These are phyloP conservation scores for Sitta carolinensis DNA, from an alignment of 2,797 vertebrate species.

Conservation along the genomic window DNA sequence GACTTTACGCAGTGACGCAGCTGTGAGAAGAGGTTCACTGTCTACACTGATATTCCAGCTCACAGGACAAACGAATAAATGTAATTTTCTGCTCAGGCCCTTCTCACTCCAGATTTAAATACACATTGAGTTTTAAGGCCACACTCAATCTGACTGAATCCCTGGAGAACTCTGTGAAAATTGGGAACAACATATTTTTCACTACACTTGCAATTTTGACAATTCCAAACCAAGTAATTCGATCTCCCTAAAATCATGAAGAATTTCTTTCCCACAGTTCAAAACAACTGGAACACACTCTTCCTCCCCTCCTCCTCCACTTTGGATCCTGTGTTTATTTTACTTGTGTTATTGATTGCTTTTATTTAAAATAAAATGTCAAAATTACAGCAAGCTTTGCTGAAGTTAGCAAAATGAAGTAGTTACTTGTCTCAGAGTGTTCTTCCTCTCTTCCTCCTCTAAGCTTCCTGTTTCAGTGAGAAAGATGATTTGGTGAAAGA, in stretches of 20 bases:
- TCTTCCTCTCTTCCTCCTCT: background rate
- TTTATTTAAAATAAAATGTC: background rate
- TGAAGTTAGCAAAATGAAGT: background rate
- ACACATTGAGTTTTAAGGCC: background rate
- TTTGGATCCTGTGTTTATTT: background rate
- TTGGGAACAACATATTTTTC: background rate
- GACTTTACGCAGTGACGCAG: rapidly evolving
- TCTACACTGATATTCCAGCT: background rate
- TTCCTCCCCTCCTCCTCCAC: rapidly evolving
- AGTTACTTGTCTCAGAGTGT: background rate
- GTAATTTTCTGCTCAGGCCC: background rate
- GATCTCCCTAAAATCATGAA: background rate
- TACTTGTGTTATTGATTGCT: background rate
- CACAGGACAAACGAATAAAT: background rate
- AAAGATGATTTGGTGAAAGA: background rate
- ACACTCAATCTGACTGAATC: background rate
- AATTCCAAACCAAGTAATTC: background rate
- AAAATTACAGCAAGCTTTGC: background rate
- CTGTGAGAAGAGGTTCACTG: background rate
- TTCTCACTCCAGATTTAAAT: background rate
- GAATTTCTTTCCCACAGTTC: background rate
- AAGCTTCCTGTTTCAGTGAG: background rate
- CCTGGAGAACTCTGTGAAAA: background rate
- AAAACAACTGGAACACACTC: background rate
- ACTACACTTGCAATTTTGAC: background rate